Evolutionary conservation across 2,888 invertebrate species (phyloP).

Genomic region (Heteromyza rotundicornis): DNA sequence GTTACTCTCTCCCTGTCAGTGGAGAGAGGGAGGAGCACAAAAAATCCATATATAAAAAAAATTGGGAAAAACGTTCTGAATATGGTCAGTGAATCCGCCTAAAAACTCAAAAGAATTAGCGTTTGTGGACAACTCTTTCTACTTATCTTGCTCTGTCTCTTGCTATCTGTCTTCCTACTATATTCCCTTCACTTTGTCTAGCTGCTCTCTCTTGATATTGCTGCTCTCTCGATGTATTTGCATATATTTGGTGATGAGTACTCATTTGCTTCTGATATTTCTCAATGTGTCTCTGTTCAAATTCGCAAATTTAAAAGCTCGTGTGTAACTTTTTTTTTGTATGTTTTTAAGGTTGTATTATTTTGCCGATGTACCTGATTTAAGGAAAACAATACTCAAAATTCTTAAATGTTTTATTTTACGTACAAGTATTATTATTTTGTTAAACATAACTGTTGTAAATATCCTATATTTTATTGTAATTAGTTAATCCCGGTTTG

Average conservation of each 20-base stretch:
- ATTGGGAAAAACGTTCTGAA: no score
- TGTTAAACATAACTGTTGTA: background rate
- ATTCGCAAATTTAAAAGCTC: slow-evolving; percentile 5
- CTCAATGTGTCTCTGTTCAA: slow-evolving; percentile 6
- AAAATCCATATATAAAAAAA: no score
- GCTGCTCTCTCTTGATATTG: slow-evolving; percentile 26
- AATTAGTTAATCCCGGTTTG: no score
- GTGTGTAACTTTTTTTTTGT: slow-evolving; percentile 1
- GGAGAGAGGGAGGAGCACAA: no score
- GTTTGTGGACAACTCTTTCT: no score
- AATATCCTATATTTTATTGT: no score
- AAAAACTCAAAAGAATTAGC: no score
- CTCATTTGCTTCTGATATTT: background rate
- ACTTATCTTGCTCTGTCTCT: slow-evolving; percentile 7
- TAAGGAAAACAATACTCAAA: no score
- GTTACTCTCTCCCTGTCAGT: no score
- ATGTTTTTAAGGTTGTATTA: background rate
- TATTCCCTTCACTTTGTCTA: slow-evolving; percentile 23
- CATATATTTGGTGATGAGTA: slow-evolving; percentile 15
- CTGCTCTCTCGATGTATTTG: slow-evolving; percentile 11
- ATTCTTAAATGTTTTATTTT: slow-evolving; percentile 7
- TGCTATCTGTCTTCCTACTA: background rate
- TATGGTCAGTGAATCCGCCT: no score
- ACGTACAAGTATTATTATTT: background rate
- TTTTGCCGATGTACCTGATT: background rate